Conservation (phyloP, 2,797 vertebrate genomes). For the Pteropus rufus region DNA sequence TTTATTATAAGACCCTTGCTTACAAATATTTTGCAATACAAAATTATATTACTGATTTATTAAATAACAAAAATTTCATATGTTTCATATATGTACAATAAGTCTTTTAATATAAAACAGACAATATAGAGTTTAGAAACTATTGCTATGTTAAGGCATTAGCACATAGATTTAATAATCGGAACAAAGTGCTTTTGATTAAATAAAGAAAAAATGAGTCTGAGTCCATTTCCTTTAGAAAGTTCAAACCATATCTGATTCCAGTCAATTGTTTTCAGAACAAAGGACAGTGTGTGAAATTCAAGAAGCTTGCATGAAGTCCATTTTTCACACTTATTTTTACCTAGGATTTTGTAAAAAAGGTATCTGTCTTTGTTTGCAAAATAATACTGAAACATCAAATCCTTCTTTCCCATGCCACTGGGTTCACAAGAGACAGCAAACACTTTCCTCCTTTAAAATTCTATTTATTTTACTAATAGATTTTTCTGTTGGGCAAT, state of each 20-base stretch:
- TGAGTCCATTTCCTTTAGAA: slow-evolving; percentile 7
- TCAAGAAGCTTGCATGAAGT: background rate
- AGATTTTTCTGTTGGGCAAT: slow-evolving; percentile 41
- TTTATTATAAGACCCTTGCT: background rate
- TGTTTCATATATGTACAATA: background rate
- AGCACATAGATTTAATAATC: background rate
- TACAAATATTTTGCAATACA: background rate
- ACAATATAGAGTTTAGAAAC: slow-evolving; percentile 4
- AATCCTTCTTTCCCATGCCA: slow-evolving; percentile 5
- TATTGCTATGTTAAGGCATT: background rate
- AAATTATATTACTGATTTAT: background rate
- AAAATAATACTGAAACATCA: slow-evolving; percentile 38
- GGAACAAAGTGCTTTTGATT: background rate
- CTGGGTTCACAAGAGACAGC: background rate
- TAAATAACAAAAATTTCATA: background rate
- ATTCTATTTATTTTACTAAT: slow-evolving; percentile 59
- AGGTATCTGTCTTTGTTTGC: background rate
- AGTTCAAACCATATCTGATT: slow-evolving; percentile 4
- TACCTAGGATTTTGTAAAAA: background rate
- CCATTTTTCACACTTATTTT: slow-evolving; percentile 20
- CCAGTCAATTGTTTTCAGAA: slow-evolving; percentile 41
- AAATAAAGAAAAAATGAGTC: background rate
- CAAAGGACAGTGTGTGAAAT: slow-evolving; percentile 4
- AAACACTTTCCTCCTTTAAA: slow-evolving; percentile 32
- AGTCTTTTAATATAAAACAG: background rate